Percentiles rank a stretch among this genome's conserved stretches.
These are phyloP conservation scores for Drosophila parvula DNA, from an alignment of 1,140 invertebrate species.

Conservation along the genomic window DNA sequence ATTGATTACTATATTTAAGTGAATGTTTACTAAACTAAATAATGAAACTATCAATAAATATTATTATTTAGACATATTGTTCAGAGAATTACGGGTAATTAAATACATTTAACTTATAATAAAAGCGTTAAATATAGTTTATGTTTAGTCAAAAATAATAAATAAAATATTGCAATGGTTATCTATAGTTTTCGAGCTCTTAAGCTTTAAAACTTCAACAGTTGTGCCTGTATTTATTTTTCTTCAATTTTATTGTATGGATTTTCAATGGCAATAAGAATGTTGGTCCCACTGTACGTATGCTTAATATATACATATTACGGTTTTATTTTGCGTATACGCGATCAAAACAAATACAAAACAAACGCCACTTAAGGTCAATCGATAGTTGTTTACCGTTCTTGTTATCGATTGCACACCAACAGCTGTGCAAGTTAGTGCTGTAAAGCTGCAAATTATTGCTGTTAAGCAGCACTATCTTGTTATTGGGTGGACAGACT, in stretches of 20 bases:
- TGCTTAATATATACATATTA: constrained; percentile 19
- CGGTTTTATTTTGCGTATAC: constrained; percentile 21
- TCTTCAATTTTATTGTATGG: background rate
- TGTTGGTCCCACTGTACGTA: constrained; percentile 10
- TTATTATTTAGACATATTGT: background rate
- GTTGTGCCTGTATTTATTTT: background rate
- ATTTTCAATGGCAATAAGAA: too few species aligned
- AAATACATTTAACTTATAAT: background rate
- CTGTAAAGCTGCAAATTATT: background rate
- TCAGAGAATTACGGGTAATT: background rate
- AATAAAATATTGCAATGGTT: too few species aligned
- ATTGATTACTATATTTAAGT: constrained; percentile 17
- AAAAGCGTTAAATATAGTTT: too few species aligned
- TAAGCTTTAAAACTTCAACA: background rate
- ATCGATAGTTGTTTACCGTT: constrained; percentile 1
- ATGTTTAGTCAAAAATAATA: too few species aligned
- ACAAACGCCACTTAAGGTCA: background rate
- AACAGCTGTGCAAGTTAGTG: constrained; percentile 4
- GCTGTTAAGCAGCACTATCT: background rate
- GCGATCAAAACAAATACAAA: constrained; percentile 12
- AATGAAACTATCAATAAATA: background rate
- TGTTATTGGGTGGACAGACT: background rate
- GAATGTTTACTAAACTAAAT: background rate
- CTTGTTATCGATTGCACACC: background rate
- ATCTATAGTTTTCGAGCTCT: too few species aligned